phyloP scores from a whole-genome alignment of 2,888 invertebrate species.

The Drosophila birchii region DNA sequence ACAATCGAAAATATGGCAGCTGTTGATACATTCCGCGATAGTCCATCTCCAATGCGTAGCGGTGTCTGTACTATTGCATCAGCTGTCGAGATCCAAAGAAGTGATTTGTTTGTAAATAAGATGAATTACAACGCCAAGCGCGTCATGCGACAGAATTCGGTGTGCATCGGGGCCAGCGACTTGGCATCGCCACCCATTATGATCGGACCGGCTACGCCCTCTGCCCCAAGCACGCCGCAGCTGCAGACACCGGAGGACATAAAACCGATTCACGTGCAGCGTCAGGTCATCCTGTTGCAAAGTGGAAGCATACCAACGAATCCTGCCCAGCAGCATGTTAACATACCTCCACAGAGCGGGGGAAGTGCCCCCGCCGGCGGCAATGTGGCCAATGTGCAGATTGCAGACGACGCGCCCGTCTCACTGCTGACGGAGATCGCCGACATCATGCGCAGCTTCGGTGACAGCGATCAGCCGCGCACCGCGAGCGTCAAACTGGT shows the following conservation, averaged over 20 bases:
- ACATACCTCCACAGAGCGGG: constrained; percentile 5
- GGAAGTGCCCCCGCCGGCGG: constrained; percentile 13
- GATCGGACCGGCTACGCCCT: constrained; percentile 47
- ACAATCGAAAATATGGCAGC: neutral
- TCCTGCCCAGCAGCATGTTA: constrained; percentile 44
- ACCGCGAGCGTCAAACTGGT: constrained; percentile 93
- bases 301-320: constrained; percentile 50
- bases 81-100: constrained; percentile 2
- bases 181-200: constrained; percentile 55
- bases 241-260: constrained; percentile 52
- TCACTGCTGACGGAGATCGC: constrained; percentile 88
- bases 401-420: constrained; percentile 74
- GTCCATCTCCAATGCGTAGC: neutral
- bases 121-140: constrained; percentile 80
- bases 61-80: constrained; percentile 3
- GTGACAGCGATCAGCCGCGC: constrained; percentile 93
- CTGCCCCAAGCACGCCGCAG: constrained; percentile 60
- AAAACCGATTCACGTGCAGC: constrained; percentile 68
- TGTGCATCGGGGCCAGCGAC: constrained; percentile 55
- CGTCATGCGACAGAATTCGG: constrained; percentile 74
- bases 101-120: constrained; percentile 26
- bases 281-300: constrained; percentile 66
- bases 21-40: neutral
- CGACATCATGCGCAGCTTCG: constrained; percentile 96
- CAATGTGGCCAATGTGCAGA: constrained; percentile 32